A percentile compares a stretch with the other conserved stretches of the same genome.
Evolutionary conservation across 1,140 invertebrate species (phyloP).

Genomic region (Zaprionus taronus): DNA sequence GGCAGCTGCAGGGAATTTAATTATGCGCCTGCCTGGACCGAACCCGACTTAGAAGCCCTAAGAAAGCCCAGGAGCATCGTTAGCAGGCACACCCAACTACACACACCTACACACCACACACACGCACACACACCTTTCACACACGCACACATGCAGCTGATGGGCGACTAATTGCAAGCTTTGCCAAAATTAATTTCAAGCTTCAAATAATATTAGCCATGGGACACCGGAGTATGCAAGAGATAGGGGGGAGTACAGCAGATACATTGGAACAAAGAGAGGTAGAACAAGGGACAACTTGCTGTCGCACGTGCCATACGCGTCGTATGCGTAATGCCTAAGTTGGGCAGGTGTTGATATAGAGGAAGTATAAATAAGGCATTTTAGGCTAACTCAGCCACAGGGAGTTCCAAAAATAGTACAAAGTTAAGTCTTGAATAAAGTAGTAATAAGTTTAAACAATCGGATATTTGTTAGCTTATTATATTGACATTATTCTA

Average conservation of each 20-base stretch:
- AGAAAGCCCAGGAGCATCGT: slow-evolving; percentile 37
- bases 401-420: not conserved
- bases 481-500: too few relatives aligned
- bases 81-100: slow-evolving; percentile 19
- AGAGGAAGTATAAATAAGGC: slow-evolving; percentile 9
- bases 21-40: slow-evolving; percentile 31
- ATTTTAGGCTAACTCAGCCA: slow-evolving; percentile 2
- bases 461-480: too few relatives aligned
- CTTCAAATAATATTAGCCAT: slow-evolving; percentile 71
- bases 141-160: slow-evolving; percentile 42
- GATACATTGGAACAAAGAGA: not conserved
- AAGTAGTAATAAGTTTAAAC: too few relatives aligned
- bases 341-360: slow-evolving; percentile 12
- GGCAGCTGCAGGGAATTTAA: slow-evolving; percentile 39
- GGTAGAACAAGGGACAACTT: slow-evolving; percentile 30
- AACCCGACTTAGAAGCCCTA: slow-evolving; percentile 18
- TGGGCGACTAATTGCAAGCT: slow-evolving; percentile 73
- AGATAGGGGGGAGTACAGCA: not conserved
- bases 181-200: slow-evolving; percentile 78
- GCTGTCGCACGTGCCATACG: slow-evolving; percentile 60
- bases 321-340: slow-evolving; percentile 60
- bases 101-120: slow-evolving; percentile 14
- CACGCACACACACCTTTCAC: slow-evolving; percentile 15
- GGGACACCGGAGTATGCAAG: slow-evolving; percentile 34
- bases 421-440: not conserved